phyloP scores from a whole-genome alignment of 2,888 invertebrate species.

The Ophraella communa region DNA sequence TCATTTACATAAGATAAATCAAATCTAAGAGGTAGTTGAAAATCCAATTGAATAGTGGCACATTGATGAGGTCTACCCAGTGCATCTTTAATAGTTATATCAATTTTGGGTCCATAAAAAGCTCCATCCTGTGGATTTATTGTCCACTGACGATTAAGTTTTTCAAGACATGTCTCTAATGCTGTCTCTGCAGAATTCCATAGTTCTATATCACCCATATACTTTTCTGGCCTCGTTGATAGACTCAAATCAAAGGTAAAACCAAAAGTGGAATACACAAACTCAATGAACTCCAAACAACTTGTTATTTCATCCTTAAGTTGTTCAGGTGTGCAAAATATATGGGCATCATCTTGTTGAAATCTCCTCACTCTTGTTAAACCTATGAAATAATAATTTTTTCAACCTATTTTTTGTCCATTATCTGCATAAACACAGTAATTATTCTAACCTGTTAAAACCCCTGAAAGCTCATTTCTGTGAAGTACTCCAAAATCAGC shows the following conservation, averaged over 20 bases:
- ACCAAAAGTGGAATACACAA: slow-evolving; percentile 90
- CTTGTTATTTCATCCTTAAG: slow-evolving; percentile 83
- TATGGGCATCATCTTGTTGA: slow-evolving; percentile 99
- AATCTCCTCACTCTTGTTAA: slow-evolving; percentile 93
- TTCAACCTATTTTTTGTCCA: no score
- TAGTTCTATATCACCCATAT: slow-evolving; percentile 81
- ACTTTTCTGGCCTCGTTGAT: slow-evolving; percentile 95
- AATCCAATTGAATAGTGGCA: slow-evolving; percentile 98
- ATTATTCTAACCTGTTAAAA: slow-evolving; percentile 67
- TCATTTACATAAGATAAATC: slow-evolving; percentile 83
- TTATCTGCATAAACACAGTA: no score
- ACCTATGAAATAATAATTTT: slow-evolving; percentile 77
- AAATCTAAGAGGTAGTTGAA: slow-evolving; percentile 93
- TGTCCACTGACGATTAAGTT: slow-evolving; percentile 87
- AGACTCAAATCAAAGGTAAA: slow-evolving; percentile 92
- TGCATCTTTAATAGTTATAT: slow-evolving; percentile 95
- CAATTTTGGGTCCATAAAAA: slow-evolving; percentile 99
- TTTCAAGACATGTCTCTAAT: slow-evolving; percentile 81
- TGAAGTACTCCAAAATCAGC: slow-evolving; percentile 99
- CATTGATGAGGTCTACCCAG: slow-evolving; percentile 89
- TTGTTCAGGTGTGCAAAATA: slow-evolving; percentile 91
- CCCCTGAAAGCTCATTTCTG: slow-evolving; percentile 94
- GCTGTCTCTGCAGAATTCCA: slow-evolving; percentile 95
- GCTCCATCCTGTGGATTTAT: slow-evolving; percentile 96
- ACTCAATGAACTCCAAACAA: slow-evolving; percentile 85